These are phyloP conservation scores for Panthera tigris DNA, from an alignment of 2,113 vertebrate genomes.

Conservation along the genomic window DNA sequence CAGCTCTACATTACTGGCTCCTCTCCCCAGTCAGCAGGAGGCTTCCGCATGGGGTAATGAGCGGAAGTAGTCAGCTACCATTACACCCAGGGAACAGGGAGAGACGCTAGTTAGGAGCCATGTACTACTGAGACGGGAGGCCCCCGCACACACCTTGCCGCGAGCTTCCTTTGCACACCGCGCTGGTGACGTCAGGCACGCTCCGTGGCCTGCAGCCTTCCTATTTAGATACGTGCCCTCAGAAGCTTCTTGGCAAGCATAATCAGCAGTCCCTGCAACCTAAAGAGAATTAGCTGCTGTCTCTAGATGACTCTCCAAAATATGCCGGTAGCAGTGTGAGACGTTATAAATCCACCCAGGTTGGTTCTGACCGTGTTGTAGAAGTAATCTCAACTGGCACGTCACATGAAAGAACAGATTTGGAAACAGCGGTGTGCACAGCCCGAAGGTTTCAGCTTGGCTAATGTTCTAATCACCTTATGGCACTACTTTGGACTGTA, in stretches of 20 bases:
- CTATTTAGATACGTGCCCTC: conserved; percentile 78
- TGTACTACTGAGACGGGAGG: not conserved
- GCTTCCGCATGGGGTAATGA: not conserved
- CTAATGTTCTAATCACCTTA: conserved; percentile 84
- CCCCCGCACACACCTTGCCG: not conserved
- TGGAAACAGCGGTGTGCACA: conserved; percentile 84
- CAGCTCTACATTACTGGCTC: not conserved
- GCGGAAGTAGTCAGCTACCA: not conserved
- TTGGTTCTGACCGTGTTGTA: conserved; percentile 85
- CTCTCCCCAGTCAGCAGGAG: not conserved
- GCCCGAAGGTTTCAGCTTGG: conserved; percentile 85
- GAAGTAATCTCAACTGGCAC: conserved; percentile 86
- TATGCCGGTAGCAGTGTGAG: conserved; percentile 77
- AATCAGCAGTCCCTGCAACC: conserved; percentile 76
- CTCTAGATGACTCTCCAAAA: conserved; percentile 82
- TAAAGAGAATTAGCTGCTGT: conserved; percentile 80
- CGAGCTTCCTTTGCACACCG: conserved; percentile 28
- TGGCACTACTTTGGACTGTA: conserved; percentile 76
- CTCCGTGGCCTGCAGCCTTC: conserved; percentile 76
- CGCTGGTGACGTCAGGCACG: conserved; percentile 42
- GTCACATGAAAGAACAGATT: conserved; percentile 86
- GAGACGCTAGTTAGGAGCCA: not conserved
- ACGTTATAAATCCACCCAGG: conserved; percentile 82
- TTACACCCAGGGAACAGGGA: not conserved
- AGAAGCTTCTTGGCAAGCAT: conserved; percentile 76